Base-by-base conservation (phyloP, 2,888 invertebrate species). In the Erebia palarica region DNA sequence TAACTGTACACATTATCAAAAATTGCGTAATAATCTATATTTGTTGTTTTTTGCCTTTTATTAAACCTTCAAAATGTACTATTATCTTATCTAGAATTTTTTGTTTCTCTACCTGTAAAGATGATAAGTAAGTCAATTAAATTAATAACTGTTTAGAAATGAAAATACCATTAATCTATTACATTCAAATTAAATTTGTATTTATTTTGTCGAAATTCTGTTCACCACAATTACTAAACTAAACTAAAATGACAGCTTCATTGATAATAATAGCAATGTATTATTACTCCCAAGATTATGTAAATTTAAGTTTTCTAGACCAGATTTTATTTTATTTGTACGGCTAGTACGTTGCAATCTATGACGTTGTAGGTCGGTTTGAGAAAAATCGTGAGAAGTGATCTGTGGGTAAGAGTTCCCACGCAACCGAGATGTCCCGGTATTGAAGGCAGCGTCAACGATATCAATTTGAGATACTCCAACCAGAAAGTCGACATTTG, bases 351-450 rank as follows among this genome's bases (percentile, higher is more conserved):
- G 78, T 55, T 55, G 80, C 80, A 82, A 81, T 82, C 80, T 78
- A 27, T 14, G 47, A 71, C 77, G 77, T 77, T 74, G 77, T 77
- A 75, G 74, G 77, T 75, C 72, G 78, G 70, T 76, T 76, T 78
- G 78, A 86, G 85, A 86, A 86, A 83, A 78, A 79, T 81, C 84
- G 85, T 86, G 86, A 85, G 86, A 85, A 84, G 79, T 76, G 73
- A 75, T 75, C 75, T 79, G 76, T 76, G 80, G 76, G 77, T 74
- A 75, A 79, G 72, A 75, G 79, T 85, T 85, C 85, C 84, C 84
- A 86, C 84, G 84, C 79, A 65, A 66, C 49, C 70, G 75, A 70
- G 74, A 68, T 70, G 73, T 72, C 69, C 68, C 73, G 64, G 67
- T 27, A 58, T 68, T 68, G 63, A 57, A 66, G 73, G 65, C 72